Percentiles rank a stretch among this genome's conserved stretches.
Evolutionary conservation across 1,140 invertebrate species (phyloP).

Genomic region (Lepidurus packardi): DNA sequence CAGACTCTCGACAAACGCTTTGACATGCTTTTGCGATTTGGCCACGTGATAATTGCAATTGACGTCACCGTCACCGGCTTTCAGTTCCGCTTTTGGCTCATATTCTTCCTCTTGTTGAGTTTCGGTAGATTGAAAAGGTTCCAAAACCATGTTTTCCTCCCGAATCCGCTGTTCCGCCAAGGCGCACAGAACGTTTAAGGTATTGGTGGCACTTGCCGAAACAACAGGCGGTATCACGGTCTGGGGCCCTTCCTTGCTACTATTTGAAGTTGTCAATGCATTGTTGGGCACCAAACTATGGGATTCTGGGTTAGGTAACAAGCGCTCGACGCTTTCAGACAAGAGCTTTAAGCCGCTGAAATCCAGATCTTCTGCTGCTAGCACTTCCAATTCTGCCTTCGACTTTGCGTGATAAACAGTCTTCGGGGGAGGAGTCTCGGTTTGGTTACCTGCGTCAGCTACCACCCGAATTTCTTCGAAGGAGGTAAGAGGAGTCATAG

Average conservation of each 20-base stretch:
- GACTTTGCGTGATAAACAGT: neutral
- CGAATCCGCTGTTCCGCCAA: conserved; percentile 75
- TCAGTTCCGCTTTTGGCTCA: conserved; percentile 25
- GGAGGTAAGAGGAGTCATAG: neutral
- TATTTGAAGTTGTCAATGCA: conserved; percentile 27
- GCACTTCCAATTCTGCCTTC: neutral
- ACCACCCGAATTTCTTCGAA: conserved; percentile 4
- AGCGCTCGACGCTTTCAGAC: conserved; percentile 71
- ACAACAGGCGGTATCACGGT: conserved; percentile 41
- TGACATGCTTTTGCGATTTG: neutral
- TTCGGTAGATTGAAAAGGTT: conserved; percentile 23
- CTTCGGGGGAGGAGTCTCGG: neutral
- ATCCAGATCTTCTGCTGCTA: conserved; percentile 49
- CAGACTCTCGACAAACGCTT: neutral
- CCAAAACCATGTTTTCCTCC: conserved; percentile 52
- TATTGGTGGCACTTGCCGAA: conserved; percentile 51
- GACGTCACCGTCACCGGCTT: conserved; percentile 3
- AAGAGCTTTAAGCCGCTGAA: conserved; percentile 71
- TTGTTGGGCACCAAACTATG: conserved; percentile 24
- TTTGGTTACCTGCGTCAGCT: neutral
- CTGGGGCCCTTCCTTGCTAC: conserved; percentile 33
- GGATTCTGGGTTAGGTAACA: conserved; percentile 48
- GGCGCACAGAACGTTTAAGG: conserved; percentile 72
- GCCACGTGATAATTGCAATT: conserved; percentile 1
- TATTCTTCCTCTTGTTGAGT: neutral